Base-by-base conservation (phyloP, 1,140 invertebrate species). In the Ylistrum balloti region DNA sequence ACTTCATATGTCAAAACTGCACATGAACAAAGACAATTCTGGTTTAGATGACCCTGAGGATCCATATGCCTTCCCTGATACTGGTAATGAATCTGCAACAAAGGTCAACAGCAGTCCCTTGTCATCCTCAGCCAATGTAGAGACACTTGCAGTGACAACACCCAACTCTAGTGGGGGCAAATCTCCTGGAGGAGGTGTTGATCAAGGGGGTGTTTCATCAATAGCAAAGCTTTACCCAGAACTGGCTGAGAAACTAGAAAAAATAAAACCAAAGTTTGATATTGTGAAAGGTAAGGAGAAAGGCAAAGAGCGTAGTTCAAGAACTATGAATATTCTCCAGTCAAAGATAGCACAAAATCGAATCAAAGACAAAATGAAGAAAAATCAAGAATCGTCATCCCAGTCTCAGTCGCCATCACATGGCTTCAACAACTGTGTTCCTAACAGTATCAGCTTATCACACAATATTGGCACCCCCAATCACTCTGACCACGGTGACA, bases 1-100 rank as follows among this genome's bases (percentile, higher is more conserved):
- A 45, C 88, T 88, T 86, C 85, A 89, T 20, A 89, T 86, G 38
- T 85, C 88, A 86, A 89, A 87, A 48, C 89, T 86, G 41, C 87
- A 90, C 22, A 20, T 91, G 22, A 92, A 91, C 41, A 93, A 90
- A 88, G 93, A 90, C 86, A 91, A 88, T 86, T 93, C 88, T 32
- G 90, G 87, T 85, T 87, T 91, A 33, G 95, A 95, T 89, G 94
- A 95, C 45, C 94, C 94, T 33, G 95, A 96, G 93, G 97, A 97
- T 96, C 97, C 97, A 0, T 97, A 97, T 93, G 96, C 97, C 41
- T 97, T 97, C 94, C 96, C 97, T 91, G 97, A 91, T 91, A 45
- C 89, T 33, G 88, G 56, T 86, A 90, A 89, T n/a, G 91, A 90
- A 38, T 38, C 41, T 17, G 86, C 88, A 38, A 91, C 56, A n/a